Percentiles rank a stretch among this genome's conserved stretches.
phyloP scores from a whole-genome alignment of 2,113 vertebrate species.

The Pelodiscus sinensis region DNA sequence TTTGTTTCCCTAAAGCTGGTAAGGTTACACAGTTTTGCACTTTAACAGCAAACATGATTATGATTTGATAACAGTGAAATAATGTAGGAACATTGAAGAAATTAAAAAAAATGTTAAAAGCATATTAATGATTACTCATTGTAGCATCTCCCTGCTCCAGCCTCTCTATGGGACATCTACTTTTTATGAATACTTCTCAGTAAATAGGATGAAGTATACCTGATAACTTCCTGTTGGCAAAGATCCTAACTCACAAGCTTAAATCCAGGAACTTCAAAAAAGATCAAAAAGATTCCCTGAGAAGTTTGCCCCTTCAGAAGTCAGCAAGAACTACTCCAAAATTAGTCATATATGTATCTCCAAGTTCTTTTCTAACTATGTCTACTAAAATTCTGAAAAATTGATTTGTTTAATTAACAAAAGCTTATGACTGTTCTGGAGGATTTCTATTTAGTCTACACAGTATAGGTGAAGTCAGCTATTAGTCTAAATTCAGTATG shows the following conservation, averaged over 20 bases:
- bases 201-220: constrained; percentile 17
- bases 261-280: constrained; percentile 12
- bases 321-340: constrained; percentile 1
- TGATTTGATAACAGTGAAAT: background rate
- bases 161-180: background rate
- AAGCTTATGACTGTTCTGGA: background rate
- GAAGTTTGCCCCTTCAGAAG: constrained; percentile 10
- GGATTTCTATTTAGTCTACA: background rate
- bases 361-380: constrained; percentile 18
- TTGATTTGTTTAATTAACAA: constrained; percentile 9
- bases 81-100: background rate
- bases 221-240: constrained; percentile 31
- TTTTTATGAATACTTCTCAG: background rate
- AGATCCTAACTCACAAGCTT: constrained; percentile 38
- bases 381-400: background rate
- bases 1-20: accelerated
- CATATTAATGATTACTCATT: accelerated
- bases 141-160: background rate
- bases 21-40: background rate
- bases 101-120: background rate
- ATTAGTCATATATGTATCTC: constrained; percentile 31
- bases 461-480: background rate
- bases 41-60: background rate
- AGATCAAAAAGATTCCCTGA: constrained; percentile 29
- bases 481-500: background rate